phyloP scores from a whole-genome alignment of 2,797 vertebrate genomes.

The Paguma larvata region DNA sequence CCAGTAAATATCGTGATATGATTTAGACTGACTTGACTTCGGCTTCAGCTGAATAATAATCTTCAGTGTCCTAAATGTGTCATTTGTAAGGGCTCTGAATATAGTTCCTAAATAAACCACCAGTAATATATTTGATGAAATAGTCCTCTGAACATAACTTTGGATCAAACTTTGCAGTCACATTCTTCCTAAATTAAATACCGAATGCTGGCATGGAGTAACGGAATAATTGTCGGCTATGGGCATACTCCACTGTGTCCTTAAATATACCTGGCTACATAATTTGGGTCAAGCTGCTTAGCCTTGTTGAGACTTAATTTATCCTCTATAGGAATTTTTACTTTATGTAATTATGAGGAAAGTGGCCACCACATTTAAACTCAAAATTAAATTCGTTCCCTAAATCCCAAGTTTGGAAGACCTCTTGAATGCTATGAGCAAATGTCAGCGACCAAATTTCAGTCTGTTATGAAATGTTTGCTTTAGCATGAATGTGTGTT shows the following conservation, averaged over 20 bases:
- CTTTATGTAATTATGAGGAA: neutral
- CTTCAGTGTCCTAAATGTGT: neutral
- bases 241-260: neutral
- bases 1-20: neutral
- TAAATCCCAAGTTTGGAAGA: neutral
- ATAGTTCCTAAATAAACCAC: neutral
- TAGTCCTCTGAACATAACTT: neutral
- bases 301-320: neutral
- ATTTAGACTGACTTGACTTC: neutral
- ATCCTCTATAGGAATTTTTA: neutral
- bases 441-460: neutral
- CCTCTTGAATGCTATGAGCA: neutral
- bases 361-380: neutral
- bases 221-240: neutral
- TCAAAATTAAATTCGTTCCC: conserved; percentile 2
- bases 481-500: neutral
- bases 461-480: neutral
- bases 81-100: neutral
- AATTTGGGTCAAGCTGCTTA: neutral
- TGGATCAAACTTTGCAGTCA: neutral
- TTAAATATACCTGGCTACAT: neutral
- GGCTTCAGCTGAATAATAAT: neutral
- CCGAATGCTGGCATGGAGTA: neutral
- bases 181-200: neutral
- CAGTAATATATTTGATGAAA: neutral